phyloP scores from a whole-genome alignment of 2,797 vertebrate genomes.

The Spheniscus humboldti region DNA sequence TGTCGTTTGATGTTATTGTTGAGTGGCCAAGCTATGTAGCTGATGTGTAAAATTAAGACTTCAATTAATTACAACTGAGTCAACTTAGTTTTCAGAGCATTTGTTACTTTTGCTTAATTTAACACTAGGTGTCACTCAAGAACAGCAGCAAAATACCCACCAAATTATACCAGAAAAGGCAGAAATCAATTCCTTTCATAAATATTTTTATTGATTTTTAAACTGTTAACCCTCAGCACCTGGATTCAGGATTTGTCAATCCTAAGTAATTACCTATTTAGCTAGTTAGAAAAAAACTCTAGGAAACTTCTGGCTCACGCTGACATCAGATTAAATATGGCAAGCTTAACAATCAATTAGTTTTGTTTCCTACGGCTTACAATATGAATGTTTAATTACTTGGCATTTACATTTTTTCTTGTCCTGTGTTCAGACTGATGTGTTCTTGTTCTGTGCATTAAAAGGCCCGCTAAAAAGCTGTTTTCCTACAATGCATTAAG shows the following conservation, averaged over 20 bases:
- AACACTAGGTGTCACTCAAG: slow-evolving; percentile 62
- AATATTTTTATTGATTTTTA: background rate
- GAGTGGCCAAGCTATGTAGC: background rate
- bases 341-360: slow-evolving; percentile 19
- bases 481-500: background rate
- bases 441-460: background rate
- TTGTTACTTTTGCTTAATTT: background rate
- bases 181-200: background rate
- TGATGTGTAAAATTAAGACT: background rate
- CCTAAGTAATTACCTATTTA: slow-evolving; percentile 14
- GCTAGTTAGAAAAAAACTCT: slow-evolving; percentile 40
- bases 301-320: background rate
- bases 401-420: background rate
- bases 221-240: background rate
- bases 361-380: slow-evolving; percentile 9
- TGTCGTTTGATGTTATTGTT: rapidly evolving
- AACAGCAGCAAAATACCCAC: background rate
- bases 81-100: background rate
- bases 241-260: background rate
- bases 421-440: background rate
- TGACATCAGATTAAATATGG: slow-evolving; percentile 8
- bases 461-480: background rate
- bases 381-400: background rate
- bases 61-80: background rate
- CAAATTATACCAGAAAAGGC: background rate